Evolutionary conservation across 2,888 invertebrate species (phyloP), one percentile per base, ranked within the genome.

Genomic region (Falcaria lacertinaria): DNA sequence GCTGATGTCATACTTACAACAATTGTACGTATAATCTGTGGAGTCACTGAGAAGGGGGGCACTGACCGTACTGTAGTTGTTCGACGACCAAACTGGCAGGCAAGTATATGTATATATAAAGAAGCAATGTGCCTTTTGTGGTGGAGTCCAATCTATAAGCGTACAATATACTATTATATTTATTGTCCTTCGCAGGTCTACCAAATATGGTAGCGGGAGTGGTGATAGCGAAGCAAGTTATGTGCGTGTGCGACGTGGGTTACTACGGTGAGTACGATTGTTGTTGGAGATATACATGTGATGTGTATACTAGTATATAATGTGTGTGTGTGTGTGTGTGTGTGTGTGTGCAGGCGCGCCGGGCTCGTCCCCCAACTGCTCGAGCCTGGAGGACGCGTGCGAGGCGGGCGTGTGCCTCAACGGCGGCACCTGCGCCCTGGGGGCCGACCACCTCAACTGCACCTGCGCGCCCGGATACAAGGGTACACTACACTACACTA

Each of bases 341-440:
- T 33, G 33, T 13, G 16, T 43, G 33, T 15, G n/a, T 4, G 11
- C 62, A 84, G 88, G 89, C 4, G 78, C 80, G 1, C 60, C 86
- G 1, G 85, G 85, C 1, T 42, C 54, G 47, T 28, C 82, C 0
- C 86, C 88, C 8, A 80, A 81, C 75, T 89, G 89, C 70, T 64
- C 72, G 32, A 43, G 67, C 13, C 49, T 63, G 51, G 78, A 89
- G 53, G 71, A 73, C 40, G 89, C 85, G 56, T 96, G 96, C 76
- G 90, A 90, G 50, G 92, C 90, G 34, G 92, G 91, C 69, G 94
- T 93, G 34, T 96, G 96, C 67, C 89, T 90, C 50, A 94, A 96
- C 78, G 95, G 94, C 0, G 96, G 93, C 44, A 90, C 91, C n/a
- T 96, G 96, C 80, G 64, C 87, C 51, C 84, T 80, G 41, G 88